These are phyloP conservation scores for Asteroscopus sphinx DNA, from an alignment of 2,888 invertebrate genomes.

Conservation along the genomic window DNA sequence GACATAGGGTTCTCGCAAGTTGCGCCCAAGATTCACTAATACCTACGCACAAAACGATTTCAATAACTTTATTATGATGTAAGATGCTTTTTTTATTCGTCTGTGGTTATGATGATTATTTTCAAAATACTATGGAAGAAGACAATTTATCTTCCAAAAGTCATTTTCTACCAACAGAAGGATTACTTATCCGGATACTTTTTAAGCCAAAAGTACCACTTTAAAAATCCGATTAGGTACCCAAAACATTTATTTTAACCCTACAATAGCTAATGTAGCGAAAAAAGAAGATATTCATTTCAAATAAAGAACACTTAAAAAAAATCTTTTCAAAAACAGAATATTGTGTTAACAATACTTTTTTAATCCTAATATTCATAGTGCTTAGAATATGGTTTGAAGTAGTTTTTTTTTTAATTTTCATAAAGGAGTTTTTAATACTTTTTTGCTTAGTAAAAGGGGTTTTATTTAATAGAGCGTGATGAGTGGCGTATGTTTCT, in stretches of 20 bases:
- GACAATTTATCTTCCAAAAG: constrained; percentile 5
- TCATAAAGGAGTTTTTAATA: constrained; percentile 31
- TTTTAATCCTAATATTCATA: constrained; percentile 57
- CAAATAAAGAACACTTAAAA: constrained; percentile 36
- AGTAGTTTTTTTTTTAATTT: constrained; percentile 6
- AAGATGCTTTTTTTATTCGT: too few relatives aligned
- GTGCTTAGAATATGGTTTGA: constrained; percentile 29
- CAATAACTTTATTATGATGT: too few relatives aligned
- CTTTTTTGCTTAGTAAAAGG: constrained; percentile 33
- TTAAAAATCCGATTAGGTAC: constrained; percentile 77
- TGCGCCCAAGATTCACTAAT: too few relatives aligned
- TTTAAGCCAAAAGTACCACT: constrained; percentile 49
- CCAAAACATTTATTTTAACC: constrained; percentile 72
- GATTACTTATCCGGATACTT: constrained; percentile 27
- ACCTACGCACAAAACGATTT: too few relatives aligned
- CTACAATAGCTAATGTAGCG: constrained; percentile 72
- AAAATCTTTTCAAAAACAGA: constrained; percentile 35
- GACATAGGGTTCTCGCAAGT: too few relatives aligned
- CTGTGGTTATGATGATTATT: too few relatives aligned
- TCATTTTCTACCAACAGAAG: constrained; percentile 1
- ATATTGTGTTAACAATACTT: constrained; percentile 47
- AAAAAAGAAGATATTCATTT: constrained; percentile 55
- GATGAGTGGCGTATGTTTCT: constrained; percentile 71
- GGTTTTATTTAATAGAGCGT: constrained; percentile 59
- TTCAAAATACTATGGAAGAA: constrained; percentile 10